These are phyloP conservation scores for Oncorhynchus mykiss DNA, from an alignment of 2,113 vertebrate species.

Conservation along the genomic window DNA sequence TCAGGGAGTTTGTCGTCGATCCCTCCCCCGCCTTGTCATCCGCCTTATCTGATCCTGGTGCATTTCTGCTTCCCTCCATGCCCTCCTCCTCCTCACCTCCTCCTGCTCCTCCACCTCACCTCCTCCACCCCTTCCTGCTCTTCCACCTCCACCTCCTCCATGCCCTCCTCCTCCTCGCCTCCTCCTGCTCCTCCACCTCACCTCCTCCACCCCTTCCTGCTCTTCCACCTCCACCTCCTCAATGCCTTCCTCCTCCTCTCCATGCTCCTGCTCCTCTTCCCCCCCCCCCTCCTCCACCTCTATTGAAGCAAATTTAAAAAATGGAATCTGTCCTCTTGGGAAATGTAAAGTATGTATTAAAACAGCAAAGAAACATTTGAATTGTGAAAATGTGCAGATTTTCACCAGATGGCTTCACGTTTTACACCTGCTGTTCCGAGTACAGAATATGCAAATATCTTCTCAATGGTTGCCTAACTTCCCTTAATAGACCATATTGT, in stretches of 20 bases:
- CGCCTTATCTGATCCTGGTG: constrained; percentile 76
- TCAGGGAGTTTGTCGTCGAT: constrained; percentile 81
- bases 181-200: too few relatives aligned
- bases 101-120: constrained; percentile 12
- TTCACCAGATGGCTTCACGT: background rate
- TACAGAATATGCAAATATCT: too few relatives aligned
- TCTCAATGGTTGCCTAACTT: too few relatives aligned
- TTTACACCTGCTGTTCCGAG: background rate
- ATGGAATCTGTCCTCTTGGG: background rate
- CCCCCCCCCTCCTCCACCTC: too few relatives aligned
- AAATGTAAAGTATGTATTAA: background rate
- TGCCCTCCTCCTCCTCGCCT: constrained; percentile 19
- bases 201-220: background rate
- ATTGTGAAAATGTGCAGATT: background rate
- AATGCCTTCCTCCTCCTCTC: too few relatives aligned
- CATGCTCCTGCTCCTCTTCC: too few relatives aligned
- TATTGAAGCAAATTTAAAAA: background rate
- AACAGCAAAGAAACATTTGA: background rate
- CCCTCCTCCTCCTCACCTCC: constrained; percentile 38
- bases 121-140: background rate
- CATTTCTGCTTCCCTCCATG: constrained; percentile 39
- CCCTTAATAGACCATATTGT: too few relatives aligned
- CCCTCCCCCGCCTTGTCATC: constrained; percentile 78
- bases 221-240: background rate
- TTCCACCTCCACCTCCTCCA: background rate